Evolutionary conservation across 2,797 vertebrate species (phyloP), one percentile per base, ranked within the genome.

Genomic region (Prunella strophiata): DNA sequence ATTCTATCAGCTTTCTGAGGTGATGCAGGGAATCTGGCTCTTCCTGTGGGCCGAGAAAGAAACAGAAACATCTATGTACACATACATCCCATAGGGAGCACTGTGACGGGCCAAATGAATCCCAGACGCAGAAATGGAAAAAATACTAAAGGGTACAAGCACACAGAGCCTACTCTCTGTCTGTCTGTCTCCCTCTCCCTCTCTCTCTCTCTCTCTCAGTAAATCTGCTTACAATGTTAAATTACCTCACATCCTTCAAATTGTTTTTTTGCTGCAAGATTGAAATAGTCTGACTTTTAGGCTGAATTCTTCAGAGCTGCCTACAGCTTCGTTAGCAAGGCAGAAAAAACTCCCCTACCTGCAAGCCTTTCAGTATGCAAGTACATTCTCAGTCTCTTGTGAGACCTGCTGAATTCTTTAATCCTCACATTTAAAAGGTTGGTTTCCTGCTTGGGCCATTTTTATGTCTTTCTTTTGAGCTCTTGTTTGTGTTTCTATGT

Each of bases 161-260:
- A 77, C 34, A 21, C 1, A 0, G 4, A 89, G 36, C 17, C n/a
- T 42, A 26, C 18, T 40, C 7, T 72, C 11, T 26, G 8, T 63
- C 57, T 74, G 32, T 54, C 16, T 42, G 22, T 5, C 42, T 66
- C n/a, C 47, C 19, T 59, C n/a, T 57, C 17, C 29, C 16, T 36
- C 52, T 67, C 34, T 47, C 20, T 26, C 59, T 67, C 32, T n/a
- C 30, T 52, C n/a, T 58, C 55, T 36, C n/a, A 26, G 54, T 85
- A 92, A 88, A 85, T 65, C 38, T 74, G 23, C 74, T 95, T 95
- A 38, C 20, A 54, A n/a, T 78, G 73, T 62, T 83, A 83, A 91
- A 92, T 88, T 84, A 42, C n/a, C 58, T 92, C 18, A 2, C n/a
- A 58, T 47, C 16, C 58, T 72, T 85, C 52, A 67, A 76, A 71